Evolutionary conservation across 2,888 invertebrate genomes (phyloP), one percentile per base, ranked within the genome.

Genomic region (Blera fallax): DNA sequence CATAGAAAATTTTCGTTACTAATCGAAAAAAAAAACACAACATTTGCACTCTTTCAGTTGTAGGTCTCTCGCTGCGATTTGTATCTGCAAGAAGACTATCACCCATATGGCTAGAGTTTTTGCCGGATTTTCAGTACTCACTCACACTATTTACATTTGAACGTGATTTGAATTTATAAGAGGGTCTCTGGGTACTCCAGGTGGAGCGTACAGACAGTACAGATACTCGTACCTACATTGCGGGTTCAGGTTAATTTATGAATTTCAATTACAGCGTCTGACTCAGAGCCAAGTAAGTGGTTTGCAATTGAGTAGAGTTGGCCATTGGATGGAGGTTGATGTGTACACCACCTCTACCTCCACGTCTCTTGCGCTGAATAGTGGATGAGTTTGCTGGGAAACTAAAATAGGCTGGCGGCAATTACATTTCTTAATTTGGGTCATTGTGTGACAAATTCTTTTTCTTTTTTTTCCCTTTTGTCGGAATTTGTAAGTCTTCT

Each of bases 211-310:
- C 32, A 18, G 11, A 45, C 64, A 10, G 45, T 45, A n/a, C n/a
- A 18, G 27, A 27, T 24, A 52, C 50, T 52, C 27, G 50, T 27
- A 52, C 3, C 14, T 21, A 34, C 58, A 58, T 37, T 58, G 37
- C 37, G 58, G 58, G 58, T 58, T 37, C 43, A 6, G 21, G 34
- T 70, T 70, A 70, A 56, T 70, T 56, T 70, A 45, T 77, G 82
- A 83, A 83, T 83, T 83, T 77, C 82, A 83, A 83, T 83, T 83
- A 60, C 82, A 56, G 32, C 60, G 56, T 82, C 82, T 83, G 82
- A 83, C 34, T 83, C 82, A 83, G 70, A 72, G 56, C 16, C 67
- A 67, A 52, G 52, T 48, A 21, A 45, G 45, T 48, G 21, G 3
- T 21, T 21, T 48, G 40, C 40, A 40, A 40, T 40, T 24, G 24